Base-by-base conservation (phyloP, 2,797 vertebrate genomes). In the Spea hammondii region DNA sequence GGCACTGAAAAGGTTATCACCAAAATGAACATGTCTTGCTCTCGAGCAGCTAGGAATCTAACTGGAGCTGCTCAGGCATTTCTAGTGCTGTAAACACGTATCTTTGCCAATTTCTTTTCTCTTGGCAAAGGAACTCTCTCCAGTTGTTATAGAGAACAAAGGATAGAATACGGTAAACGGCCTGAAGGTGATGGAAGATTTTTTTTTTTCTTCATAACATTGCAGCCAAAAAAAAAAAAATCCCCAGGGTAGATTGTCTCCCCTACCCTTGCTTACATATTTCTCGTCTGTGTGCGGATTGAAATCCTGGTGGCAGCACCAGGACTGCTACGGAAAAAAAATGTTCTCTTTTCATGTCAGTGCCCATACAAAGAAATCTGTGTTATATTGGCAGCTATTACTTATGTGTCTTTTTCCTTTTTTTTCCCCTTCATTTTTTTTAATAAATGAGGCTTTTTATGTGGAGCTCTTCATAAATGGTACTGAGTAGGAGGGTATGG, bases 401-500 rank as follows among this genome's bases (percentile, higher is more conserved):
- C 89, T 89, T 90, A 70, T 84, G 44, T 82, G 85, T 88, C 85
- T 87, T 65, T 44, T 70, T 60, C 53, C 74, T 57, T 87, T 86
- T 87, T 87, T 68, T 68, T 65, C 48, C 50, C 17, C 86, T 72
- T 80, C 86, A 86, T 87, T 88, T 92, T 89, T 90, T 85, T 86
- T 90, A 86, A 87, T 89, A 86, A 91, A 88, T 85, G 84, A 85
- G 83, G 87, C 91, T 91, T 89, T 32, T 90, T 90, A 89, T 86
- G 89, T 83, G 0, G 84, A 89, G 86, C 86, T 85, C 83, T 77
- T 89, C 85, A 79, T 90, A 86, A 85, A 88, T 82, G 88, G 89
- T 88, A 79, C 85, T 77, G 89, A 87, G 92, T 92, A 91, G 94
- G 95, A 92, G 93, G 91, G 92, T 92, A 87, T 85, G 90, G 93